Percentiles rank a stretch among this genome's conserved stretches.
Evolutionary conservation across 2,888 invertebrate species (phyloP).

Genomic region (Mermis nigrescens): DNA sequence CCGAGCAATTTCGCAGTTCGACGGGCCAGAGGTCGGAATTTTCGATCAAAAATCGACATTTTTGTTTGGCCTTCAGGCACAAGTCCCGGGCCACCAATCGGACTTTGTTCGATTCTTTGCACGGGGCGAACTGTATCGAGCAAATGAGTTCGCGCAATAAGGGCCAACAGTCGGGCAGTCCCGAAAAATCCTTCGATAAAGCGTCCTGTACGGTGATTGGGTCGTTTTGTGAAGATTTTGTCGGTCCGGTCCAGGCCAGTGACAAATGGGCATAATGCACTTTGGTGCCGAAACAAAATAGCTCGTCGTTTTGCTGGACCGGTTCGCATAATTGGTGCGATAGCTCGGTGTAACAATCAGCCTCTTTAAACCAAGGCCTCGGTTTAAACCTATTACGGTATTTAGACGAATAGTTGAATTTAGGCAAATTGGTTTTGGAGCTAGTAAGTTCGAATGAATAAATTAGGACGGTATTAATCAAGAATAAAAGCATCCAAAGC

Average conservation of each 20-base stretch:
- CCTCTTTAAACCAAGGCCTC: not conserved
- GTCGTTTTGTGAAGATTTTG: not conserved
- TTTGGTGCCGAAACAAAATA: not conserved
- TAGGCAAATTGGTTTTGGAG: not conserved
- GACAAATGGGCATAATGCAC: not conserved
- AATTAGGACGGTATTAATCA: too few species aligned
- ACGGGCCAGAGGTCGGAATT: not conserved
- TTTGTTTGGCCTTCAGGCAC: not conserved
- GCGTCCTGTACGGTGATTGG: not conserved
- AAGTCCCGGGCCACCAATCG: not conserved
- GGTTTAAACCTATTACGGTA: not conserved
- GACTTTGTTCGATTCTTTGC: not conserved
- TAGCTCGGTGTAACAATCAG: not conserved
- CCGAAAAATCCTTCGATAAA: not conserved
- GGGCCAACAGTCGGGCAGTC: not conserved
- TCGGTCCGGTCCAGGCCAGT: not conserved
- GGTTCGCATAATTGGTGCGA: not conserved
- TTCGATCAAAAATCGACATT: not conserved
- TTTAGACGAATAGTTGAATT: not conserved
- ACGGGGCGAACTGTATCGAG: not conserved
- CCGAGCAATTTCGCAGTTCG: not conserved
- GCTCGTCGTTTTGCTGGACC: not conserved
- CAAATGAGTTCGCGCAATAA: not conserved
- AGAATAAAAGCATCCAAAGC: too few species aligned
- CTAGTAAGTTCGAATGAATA: too few species aligned